Evolutionary conservation across 2,797 vertebrate species (phyloP).

Genomic region (Micromesistius poutassou): DNA sequence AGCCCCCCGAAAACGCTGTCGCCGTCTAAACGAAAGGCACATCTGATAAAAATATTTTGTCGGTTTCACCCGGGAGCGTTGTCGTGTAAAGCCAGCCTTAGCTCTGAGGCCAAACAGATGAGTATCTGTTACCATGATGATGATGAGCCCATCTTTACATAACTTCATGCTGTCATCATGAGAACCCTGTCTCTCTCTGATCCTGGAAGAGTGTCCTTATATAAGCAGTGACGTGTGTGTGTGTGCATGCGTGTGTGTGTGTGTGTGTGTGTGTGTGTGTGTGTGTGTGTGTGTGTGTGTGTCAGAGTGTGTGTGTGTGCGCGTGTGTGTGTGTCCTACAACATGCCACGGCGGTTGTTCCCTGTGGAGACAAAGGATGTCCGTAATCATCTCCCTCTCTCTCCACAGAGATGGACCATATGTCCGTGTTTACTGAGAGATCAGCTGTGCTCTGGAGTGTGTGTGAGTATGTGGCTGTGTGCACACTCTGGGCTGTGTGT

Average conservation of each 20-base stretch:
- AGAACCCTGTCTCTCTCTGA: neutral
- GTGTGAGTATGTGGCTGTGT: slow-evolving; percentile 5
- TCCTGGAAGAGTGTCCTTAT: neutral
- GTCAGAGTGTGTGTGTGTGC: neutral
- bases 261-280: neutral
- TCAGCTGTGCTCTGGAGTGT: slow-evolving; percentile 57
- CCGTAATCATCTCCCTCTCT: slow-evolving; percentile 33
- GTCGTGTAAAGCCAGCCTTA: no score
- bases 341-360: slow-evolving; percentile 31
- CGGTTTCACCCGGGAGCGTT: no score
- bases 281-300: neutral
- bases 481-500: neutral
- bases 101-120: neutral
- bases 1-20: no score
- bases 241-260: neutral
- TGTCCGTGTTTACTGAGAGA: slow-evolving; percentile 65
- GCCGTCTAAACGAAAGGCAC: no score
- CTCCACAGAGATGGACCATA: slow-evolving; percentile 51
- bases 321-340: neutral
- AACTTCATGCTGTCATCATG: neutral
- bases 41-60: no score
- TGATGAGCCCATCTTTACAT: neutral
- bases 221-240: neutral
- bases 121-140: neutral
- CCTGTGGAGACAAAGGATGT: slow-evolving; percentile 24